phyloP scores from a whole-genome alignment of 2,888 invertebrate species.

The Monochamus alternatus region DNA sequence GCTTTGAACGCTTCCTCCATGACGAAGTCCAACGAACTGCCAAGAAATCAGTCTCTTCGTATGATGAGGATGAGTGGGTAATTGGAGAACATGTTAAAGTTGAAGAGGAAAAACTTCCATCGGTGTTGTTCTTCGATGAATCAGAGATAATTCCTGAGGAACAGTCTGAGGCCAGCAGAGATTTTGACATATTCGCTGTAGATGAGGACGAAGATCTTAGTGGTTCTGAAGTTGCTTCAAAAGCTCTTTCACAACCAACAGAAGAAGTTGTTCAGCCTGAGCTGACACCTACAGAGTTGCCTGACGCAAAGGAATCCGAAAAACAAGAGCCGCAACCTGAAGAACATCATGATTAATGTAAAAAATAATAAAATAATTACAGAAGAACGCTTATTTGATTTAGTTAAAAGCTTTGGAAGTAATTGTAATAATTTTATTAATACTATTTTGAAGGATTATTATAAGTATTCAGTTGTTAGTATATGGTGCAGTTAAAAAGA shows the following conservation, averaged over 20 bases:
- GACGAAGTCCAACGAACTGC: conserved; percentile 15
- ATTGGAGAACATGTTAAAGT: background rate
- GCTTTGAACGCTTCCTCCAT: conserved; percentile 56
- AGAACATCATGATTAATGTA: background rate
- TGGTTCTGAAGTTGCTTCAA: background rate
- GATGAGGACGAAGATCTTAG: conserved; percentile 34
- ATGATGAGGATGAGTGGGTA: background rate
- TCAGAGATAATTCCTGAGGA: conserved; percentile 51
- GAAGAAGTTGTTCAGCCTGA: background rate
- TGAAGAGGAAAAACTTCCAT: conserved; percentile 40
- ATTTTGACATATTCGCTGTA: conserved; percentile 46
- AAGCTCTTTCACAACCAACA: background rate
- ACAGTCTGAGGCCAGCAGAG: conserved; percentile 49
- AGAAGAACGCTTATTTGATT: too few relatives aligned
- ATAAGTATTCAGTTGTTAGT: too few relatives aligned
- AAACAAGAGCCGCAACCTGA: background rate
- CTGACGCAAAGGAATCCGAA: background rate
- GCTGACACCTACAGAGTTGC: background rate
- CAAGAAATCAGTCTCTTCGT: conserved; percentile 2
- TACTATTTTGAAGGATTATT: too few relatives aligned
- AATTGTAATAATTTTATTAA: too few relatives aligned
- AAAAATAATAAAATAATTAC: background rate
- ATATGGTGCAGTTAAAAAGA: too few relatives aligned
- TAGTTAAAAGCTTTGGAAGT: too few relatives aligned
- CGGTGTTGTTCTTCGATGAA: conserved; percentile 59